These are phyloP conservation scores for Empidonax alnorum DNA, from an alignment of 2,113 vertebrate species.

Conservation along the genomic window DNA sequence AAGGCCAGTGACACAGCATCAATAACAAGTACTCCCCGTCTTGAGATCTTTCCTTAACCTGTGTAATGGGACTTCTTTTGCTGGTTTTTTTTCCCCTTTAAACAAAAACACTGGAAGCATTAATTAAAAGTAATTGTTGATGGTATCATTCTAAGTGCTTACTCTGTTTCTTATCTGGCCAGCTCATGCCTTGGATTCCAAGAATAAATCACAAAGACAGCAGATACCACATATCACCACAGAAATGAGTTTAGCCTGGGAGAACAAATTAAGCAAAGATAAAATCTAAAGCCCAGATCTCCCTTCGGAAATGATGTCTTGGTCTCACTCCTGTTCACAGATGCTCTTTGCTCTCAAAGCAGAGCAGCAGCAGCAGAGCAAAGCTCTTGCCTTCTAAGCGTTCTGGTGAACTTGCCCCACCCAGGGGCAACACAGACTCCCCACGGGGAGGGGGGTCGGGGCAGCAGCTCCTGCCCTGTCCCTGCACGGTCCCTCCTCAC, in stretches of 20 bases:
- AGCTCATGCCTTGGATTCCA: conserved; percentile 57
- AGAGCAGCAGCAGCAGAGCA: neutral
- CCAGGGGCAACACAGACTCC: neutral
- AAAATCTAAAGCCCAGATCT: neutral
- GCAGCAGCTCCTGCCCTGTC: neutral
- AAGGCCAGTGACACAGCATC: neutral
- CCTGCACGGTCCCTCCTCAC: fast-evolving
- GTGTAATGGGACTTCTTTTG: neutral
- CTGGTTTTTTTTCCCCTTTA: neutral
- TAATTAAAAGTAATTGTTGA: conserved; percentile 65
- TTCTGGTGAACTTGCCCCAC: neutral
- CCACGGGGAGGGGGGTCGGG: fast-evolving
- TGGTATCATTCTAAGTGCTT: conserved; percentile 56
- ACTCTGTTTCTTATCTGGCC: conserved; percentile 55
- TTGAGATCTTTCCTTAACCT: neutral
- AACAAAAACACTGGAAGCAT: conserved; percentile 24
- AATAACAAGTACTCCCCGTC: neutral
- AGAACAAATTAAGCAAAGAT: conserved; percentile 60
- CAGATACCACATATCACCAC: conserved; percentile 38
- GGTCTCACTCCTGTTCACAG: neutral
- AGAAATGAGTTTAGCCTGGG: conserved; percentile 26
- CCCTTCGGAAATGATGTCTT: neutral
- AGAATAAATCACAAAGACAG: conserved; percentile 67
- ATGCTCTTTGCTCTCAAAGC: neutral
- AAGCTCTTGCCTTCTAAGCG: neutral